Percentiles rank a stretch among this genome's conserved stretches.
Evolutionary conservation across 1,140 invertebrate genomes (phyloP).

Genomic region (Anoplophora glabripennis): DNA sequence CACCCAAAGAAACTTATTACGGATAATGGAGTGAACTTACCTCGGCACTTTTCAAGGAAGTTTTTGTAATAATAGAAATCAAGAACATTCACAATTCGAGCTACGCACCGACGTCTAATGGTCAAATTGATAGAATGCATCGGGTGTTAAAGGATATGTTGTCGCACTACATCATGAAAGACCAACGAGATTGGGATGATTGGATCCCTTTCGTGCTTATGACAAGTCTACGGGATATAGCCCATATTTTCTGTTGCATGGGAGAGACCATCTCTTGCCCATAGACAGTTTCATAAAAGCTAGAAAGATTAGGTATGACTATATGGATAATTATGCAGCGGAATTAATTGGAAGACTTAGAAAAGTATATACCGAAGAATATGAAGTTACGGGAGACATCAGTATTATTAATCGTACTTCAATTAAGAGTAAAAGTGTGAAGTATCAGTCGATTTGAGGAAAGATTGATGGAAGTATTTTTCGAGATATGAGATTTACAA

Average conservation of each 20-base stretch:
- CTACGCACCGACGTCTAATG: constrained; percentile 46
- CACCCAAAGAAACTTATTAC: constrained; percentile 29
- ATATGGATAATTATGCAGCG: constrained; percentile 1
- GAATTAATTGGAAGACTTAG: constrained; percentile 4
- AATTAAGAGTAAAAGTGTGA: too few species aligned
- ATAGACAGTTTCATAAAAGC: neutral
- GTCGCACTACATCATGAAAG: constrained; percentile 1
- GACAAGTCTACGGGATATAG: constrained; percentile 2
- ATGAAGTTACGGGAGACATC: neutral
- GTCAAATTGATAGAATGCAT: constrained; percentile 49
- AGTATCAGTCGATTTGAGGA: too few species aligned
- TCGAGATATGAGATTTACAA: too few species aligned
- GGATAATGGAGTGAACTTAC: constrained; percentile 32
- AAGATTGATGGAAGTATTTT: too few species aligned
- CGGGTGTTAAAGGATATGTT: constrained; percentile 56
- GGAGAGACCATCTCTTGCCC: constrained; percentile 1
- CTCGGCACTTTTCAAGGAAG: neutral
- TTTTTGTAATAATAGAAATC: neutral
- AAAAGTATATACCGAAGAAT: neutral
- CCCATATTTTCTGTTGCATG: constrained; percentile 9
- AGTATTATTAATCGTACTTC: too few species aligned
- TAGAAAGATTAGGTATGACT: neutral
- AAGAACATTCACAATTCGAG: constrained; percentile 20
- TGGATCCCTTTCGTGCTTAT: constrained; percentile 3
- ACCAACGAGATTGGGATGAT: constrained; percentile 2